Evolutionary conservation across 2,888 invertebrate genomes (phyloP).

Genomic region (Marronus borbonicus): DNA sequence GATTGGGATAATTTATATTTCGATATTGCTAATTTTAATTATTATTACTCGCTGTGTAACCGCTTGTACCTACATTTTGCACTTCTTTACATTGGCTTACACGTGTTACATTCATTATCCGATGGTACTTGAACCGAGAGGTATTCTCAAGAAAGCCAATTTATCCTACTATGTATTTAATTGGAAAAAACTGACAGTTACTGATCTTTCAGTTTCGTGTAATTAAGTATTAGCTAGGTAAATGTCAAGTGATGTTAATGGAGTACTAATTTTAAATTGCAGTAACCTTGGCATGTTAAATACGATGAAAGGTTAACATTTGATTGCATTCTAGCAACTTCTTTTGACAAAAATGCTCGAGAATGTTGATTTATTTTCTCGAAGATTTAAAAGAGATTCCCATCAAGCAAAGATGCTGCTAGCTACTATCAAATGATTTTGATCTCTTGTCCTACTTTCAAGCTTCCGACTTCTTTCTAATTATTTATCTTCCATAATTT

Average conservation of each 20-base stretch:
- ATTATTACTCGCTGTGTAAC: constrained; percentile 16
- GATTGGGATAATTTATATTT: constrained; percentile 40
- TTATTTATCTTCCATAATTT: no score
- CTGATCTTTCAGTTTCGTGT: constrained; percentile 2
- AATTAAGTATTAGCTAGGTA: background rate
- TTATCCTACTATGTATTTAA: background rate
- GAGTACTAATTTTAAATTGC: background rate
- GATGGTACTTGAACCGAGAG: constrained; percentile 33
- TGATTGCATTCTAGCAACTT: no score
- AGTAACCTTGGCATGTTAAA: background rate
- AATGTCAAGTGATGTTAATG: constrained; percentile 2
- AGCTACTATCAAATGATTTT: no score
- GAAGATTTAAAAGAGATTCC: no score
- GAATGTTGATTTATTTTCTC: no score
- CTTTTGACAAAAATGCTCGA: no score
- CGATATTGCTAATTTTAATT: constrained; percentile 35
- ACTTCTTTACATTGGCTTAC: background rate
- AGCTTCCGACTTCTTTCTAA: no score
- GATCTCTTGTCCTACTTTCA: no score
- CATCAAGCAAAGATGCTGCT: no score
- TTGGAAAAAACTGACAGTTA: constrained; percentile 23
- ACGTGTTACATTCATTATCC: background rate
- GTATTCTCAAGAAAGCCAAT: background rate
- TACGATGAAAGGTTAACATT: no score
- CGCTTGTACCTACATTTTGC: background rate